Percentiles rank a stretch among this genome's conserved stretches.
These are phyloP conservation scores for Drosophila anomelani DNA, from an alignment of 2,888 invertebrate genomes.

Conservation along the genomic window DNA sequence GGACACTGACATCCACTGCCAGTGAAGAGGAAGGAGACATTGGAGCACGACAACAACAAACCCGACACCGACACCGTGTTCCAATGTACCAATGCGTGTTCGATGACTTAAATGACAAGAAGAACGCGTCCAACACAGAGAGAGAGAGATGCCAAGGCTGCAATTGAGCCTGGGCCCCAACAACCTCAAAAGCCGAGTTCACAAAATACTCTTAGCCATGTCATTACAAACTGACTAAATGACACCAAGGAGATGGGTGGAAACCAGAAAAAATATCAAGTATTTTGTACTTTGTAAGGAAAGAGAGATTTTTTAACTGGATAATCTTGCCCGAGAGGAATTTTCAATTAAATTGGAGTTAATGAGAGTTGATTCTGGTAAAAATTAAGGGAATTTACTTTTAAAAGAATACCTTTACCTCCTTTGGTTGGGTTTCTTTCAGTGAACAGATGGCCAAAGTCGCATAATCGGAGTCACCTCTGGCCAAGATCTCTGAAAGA, in stretches of 20 bases:
- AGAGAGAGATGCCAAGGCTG: constrained; percentile 26
- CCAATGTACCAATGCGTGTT: constrained; percentile 83
- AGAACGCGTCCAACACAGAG: constrained; percentile 30
- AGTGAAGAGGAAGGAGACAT: constrained; percentile 9
- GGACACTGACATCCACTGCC: constrained; percentile 70
- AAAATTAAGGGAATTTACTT: neutral
- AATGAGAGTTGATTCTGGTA: neutral
- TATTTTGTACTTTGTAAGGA: neutral
- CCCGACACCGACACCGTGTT: constrained; percentile 59
- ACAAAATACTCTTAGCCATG: constrained; percentile 76
- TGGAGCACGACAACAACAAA: constrained; percentile 37
- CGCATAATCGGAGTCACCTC: neutral
- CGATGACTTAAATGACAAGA: constrained; percentile 82
- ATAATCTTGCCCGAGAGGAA: neutral
- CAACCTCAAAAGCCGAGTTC: constrained; percentile 51
- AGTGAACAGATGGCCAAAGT: neutral
- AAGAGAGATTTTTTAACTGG: neutral
- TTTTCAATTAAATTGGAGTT: neutral
- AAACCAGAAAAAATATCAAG: constrained; percentile 1
- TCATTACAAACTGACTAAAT: constrained; percentile 78
- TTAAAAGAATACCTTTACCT: neutral
- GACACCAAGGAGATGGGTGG: constrained; percentile 42
- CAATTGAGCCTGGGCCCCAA: constrained; percentile 21
- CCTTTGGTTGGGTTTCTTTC: neutral
- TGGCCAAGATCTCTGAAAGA: constrained; percentile 1